Percentiles rank a stretch among this genome's conserved stretches.
Evolutionary conservation across 1,140 invertebrate species (phyloP).

Genomic region (Drosophila elegans): DNA sequence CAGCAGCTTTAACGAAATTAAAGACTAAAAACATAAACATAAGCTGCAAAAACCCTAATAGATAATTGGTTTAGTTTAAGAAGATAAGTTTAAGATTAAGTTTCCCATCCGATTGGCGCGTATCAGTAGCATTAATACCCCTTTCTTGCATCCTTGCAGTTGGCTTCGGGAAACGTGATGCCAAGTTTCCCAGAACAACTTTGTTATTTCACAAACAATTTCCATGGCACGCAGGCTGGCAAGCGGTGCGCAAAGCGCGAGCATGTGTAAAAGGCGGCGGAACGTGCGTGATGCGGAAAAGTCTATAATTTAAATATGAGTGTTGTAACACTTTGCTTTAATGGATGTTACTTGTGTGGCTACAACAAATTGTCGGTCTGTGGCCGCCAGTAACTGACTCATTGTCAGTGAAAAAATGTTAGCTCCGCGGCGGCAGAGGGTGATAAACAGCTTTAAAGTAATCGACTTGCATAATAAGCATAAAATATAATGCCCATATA

Average conservation of each 20-base stretch:
- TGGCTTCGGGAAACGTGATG: conserved; percentile 8
- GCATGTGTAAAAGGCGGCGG: conserved; percentile 18
- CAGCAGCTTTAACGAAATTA: too few relatives aligned
- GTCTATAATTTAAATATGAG: conserved; percentile 61
- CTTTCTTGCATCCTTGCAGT: conserved; percentile 2
- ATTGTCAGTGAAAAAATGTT: conserved; percentile 43
- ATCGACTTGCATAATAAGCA: conserved; percentile 60
- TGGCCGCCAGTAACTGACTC: conserved; percentile 18
- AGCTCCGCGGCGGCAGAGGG: conserved; percentile 19
- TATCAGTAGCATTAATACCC: conserved; percentile 4
- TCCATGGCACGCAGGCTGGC: conserved; percentile 25
- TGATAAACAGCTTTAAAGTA: conserved; percentile 64
- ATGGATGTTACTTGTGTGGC: conserved; percentile 43
- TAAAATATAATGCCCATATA: conserved; percentile 64
- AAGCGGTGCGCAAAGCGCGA: conserved; percentile 37
- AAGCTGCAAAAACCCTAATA: not conserved
- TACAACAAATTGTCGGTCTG: conserved; percentile 36
- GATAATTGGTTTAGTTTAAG: too few relatives aligned
- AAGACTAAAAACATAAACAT: too few relatives aligned
- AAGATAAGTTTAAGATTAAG: too few relatives aligned
- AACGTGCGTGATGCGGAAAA: conserved; percentile 41
- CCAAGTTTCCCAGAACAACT: conserved; percentile 27
- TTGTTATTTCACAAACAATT: conserved; percentile 44
- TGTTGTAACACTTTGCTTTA: conserved; percentile 59
- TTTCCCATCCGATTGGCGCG: not conserved